Percentiles rank a stretch among this genome's conserved stretches.
Evolutionary conservation across 2,797 vertebrate genomes (phyloP).

Genomic region (Trichosurus vulpecula): DNA sequence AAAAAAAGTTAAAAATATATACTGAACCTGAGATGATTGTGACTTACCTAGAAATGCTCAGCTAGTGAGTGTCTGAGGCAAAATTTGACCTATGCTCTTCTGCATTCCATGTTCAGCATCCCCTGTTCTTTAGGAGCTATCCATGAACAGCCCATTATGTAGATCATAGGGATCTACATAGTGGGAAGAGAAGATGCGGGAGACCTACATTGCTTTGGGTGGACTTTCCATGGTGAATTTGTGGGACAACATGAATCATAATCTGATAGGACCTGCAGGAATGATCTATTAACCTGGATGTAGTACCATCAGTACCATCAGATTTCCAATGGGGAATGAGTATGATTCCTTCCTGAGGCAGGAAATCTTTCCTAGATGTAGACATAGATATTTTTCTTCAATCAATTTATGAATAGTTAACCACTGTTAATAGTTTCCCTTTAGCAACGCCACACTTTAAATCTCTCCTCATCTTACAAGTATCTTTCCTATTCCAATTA

Average conservation of each 20-base stretch:
- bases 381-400: neutral
- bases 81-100: neutral
- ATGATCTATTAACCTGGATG: too few species aligned
- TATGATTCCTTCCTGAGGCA: neutral
- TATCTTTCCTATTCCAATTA: constrained; percentile 19
- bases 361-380: neutral
- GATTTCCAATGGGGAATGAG: neutral
- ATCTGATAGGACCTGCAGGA: neutral
- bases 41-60: neutral
- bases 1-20: neutral
- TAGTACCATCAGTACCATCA: neutral
- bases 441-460: neutral
- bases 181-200: neutral
- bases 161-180: neutral
- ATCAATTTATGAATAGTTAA: neutral
- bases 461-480: neutral
- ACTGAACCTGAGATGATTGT: neutral
- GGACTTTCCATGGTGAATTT: neutral
- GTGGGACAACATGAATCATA: neutral
- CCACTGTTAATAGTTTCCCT: neutral
- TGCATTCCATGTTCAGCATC: neutral
- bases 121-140: neutral
- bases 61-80: neutral
- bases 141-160: neutral
- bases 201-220: neutral